Evolutionary conservation across 2,113 vertebrate species (phyloP), one percentile per base, ranked within the genome.

Genomic region (Microcebus griseorufus): DNA sequence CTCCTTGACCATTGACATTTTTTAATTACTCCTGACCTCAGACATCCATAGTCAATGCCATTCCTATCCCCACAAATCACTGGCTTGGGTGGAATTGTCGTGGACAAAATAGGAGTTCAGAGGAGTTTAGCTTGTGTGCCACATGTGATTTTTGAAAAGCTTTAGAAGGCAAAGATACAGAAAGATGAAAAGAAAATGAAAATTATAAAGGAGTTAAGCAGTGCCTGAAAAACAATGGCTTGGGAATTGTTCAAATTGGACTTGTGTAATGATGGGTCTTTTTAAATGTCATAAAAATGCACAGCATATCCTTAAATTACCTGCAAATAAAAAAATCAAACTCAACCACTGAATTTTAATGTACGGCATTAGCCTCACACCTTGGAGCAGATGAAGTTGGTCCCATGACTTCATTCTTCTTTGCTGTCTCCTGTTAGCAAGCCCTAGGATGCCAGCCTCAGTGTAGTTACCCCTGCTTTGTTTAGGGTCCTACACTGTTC

Each of bases 1-100:
- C 96, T 98, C 98, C 98, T 98, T 87, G 93, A 99, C 98, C 98
- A 98, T 14, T 98, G 98, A 98, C 98, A 97, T 97, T 97, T 97
- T 96, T 98, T 99, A 99, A 99, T 99, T 98, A 98, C 97, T 97
- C 93, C 96, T 98, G 98, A 98, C 98, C 98, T 98, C 98, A 94
- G 85, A 95, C 92, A 62, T 69, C 69, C 96, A 97, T 96, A 95
- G 93, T 98, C 95, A 94, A 45, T 42, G 1, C 65, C 60, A 6
- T 92, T 94, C 93, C 51, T 3, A 8, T 55, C 92, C 94, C 95
- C 97, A 98, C 98, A 98, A 98, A 99, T 99, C 98, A 98, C 80
- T 25, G 9, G 87, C 84, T 96, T 92, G 79, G 64, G 87, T 96
- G 96, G 92, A 64, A 81, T 10, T 84, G 67, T 78, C 96, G 70